Evolutionary conservation across 2,888 invertebrate species (phyloP).

Genomic region (Cryptosula pallasiana): DNA sequence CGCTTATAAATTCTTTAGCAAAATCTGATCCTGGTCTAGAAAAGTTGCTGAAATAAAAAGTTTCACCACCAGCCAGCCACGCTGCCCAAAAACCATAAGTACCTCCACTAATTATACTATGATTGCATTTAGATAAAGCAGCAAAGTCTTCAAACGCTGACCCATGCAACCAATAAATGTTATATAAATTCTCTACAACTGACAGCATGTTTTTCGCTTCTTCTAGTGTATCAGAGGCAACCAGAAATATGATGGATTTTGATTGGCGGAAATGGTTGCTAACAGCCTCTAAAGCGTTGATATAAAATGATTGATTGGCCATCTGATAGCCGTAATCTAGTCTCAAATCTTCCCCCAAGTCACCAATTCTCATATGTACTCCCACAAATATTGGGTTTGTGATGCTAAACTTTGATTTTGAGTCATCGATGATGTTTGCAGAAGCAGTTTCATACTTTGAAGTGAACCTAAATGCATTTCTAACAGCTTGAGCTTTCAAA

Average conservation of each 20-base stretch:
- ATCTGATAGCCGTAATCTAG: background rate
- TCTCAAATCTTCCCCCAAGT: background rate
- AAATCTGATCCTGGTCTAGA: background rate
- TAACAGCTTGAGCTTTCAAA: background rate
- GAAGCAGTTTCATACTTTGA: background rate
- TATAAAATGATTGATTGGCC: background rate
- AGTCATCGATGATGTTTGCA: background rate
- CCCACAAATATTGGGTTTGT: constrained; percentile 1
- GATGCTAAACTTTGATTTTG: background rate
- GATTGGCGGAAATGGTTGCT: background rate
- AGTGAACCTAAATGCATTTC: background rate
- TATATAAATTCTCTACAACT: background rate
- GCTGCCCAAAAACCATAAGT: constrained; percentile 20
- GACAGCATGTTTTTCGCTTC: background rate
- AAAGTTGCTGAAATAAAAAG: background rate
- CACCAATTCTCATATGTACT: constrained; percentile 6
- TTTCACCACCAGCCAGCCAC: background rate
- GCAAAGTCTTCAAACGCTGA: constrained; percentile 17
- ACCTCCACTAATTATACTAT: constrained; percentile 14
- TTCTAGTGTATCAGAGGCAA: background rate
- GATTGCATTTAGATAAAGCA: constrained; percentile 12
- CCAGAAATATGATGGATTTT: background rate
- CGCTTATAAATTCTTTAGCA: background rate
- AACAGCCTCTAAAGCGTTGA: background rate
- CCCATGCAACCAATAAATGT: background rate